Conservation (phyloP, 2,113 vertebrate genomes). For the Pedionomus torquatus region DNA sequence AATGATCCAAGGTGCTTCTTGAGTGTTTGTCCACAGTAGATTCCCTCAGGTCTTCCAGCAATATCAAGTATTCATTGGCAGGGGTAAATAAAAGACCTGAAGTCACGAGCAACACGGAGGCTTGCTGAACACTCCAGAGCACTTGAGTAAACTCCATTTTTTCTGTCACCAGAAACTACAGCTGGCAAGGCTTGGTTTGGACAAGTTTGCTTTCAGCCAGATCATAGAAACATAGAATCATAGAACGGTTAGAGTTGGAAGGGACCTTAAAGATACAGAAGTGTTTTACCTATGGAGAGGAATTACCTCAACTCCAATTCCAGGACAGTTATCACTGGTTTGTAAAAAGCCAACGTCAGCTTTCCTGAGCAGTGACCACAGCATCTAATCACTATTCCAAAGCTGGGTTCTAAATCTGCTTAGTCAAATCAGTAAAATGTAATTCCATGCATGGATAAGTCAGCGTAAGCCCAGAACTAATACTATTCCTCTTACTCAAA, state of each 20-base stretch:
- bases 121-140: neutral
- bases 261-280: too few species aligned
- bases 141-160: neutral
- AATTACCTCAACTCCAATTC: neutral
- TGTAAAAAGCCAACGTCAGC: neutral
- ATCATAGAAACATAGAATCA: too few species aligned
- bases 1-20: neutral
- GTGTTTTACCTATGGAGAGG: neutral
- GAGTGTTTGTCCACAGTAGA: neutral
- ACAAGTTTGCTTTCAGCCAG: neutral
- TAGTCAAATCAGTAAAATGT: neutral
- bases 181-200: neutral
- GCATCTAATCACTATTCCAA: neutral
- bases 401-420: neutral
- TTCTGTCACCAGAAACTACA: neutral
- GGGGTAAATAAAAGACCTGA: neutral
- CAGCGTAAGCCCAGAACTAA: neutral
- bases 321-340: neutral
- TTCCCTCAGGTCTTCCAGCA: neutral
- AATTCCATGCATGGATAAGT: neutral
- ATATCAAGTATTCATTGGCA: neutral
- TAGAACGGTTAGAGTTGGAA: too few species aligned
- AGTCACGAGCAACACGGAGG: neutral
- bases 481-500: neutral
- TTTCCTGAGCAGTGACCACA: neutral